These are phyloP conservation scores for Lottia scabra DNA, from an alignment of 2,888 invertebrate genomes.

Conservation along the genomic window DNA sequence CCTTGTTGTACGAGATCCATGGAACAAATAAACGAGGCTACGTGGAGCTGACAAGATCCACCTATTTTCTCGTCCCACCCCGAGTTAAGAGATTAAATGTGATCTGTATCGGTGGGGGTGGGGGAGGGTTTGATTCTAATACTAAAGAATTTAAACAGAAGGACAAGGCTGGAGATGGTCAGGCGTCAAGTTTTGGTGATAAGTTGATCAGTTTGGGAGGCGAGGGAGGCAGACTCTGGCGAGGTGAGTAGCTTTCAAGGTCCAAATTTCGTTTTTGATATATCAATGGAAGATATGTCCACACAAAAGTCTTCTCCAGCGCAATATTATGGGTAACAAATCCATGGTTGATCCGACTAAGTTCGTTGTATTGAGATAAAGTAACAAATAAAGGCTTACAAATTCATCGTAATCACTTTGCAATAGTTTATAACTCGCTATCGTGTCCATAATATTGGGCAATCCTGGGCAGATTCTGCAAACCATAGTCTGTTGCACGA, in stretches of 20 bases:
- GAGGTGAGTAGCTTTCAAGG: conserved; percentile 17
- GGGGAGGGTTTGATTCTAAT: conserved; percentile 32
- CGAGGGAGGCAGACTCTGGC: conserved; percentile 25
- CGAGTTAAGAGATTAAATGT: conserved; percentile 29
- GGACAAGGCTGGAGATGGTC: conserved; percentile 30
- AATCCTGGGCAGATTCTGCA: too few relatives aligned
- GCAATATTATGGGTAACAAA: too few relatives aligned
- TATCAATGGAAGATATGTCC: too few relatives aligned
- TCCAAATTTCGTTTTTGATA: too few relatives aligned
- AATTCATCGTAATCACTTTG: too few relatives aligned
- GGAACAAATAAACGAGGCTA: conserved; percentile 24
- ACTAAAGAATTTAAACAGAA: conserved; percentile 5
- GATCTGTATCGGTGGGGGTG: conserved; percentile 35
- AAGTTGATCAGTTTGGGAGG: conserved; percentile 34
- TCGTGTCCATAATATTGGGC: too few relatives aligned
- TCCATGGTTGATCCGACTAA: too few relatives aligned
- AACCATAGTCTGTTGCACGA: too few relatives aligned
- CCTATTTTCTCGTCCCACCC: conserved; percentile 28
- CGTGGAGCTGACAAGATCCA: conserved; percentile 24
- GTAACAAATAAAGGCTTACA: too few relatives aligned
- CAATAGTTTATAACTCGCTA: too few relatives aligned
- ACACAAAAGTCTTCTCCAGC: too few relatives aligned
- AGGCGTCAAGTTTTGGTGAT: conserved; percentile 28
- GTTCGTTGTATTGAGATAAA: too few relatives aligned
- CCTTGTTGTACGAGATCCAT: conserved; percentile 20